Evolutionary conservation across 2,888 invertebrate genomes (phyloP).

Genomic region (Sesia bembeciformis): DNA sequence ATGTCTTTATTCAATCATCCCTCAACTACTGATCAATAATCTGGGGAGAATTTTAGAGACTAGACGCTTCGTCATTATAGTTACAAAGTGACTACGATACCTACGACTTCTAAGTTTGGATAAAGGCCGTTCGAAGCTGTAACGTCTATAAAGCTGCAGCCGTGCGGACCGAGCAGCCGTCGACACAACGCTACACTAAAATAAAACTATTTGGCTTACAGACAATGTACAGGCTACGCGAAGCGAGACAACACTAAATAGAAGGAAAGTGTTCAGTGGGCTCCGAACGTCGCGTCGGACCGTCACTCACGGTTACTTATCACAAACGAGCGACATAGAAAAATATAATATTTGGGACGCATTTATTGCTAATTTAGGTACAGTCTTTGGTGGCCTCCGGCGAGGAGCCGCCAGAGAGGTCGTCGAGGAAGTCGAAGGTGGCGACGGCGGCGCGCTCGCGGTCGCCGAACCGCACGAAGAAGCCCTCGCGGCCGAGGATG

Average conservation of each 20-base stretch:
- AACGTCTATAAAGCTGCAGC: conserved; percentile 56
- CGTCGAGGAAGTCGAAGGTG: conserved; percentile 86
- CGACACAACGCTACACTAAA: conserved; percentile 36
- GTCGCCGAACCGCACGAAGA: conserved; percentile 85
- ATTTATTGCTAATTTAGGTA: conserved; percentile 52
- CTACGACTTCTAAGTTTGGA: conserved; percentile 35
- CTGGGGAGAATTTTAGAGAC: conserved; percentile 34
- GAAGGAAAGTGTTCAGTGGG: conserved; percentile 1
- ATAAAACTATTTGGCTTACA: conserved; percentile 47
- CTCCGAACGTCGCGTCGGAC: conserved; percentile 5
- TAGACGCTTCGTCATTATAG: conserved; percentile 39
- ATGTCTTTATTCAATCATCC: conserved; percentile 16
- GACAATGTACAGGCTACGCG: conserved; percentile 33
- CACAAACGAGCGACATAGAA: conserved; percentile 34
- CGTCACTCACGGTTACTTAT: conserved; percentile 21
- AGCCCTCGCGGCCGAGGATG: conserved; percentile 84
- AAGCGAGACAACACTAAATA: conserved; percentile 27
- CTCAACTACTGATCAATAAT: conserved; percentile 25
- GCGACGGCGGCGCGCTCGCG: conserved; percentile 85
- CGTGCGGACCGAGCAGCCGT: conserved; percentile 39
- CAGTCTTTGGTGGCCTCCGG: conserved; percentile 65
- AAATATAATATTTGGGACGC: conserved; percentile 53
- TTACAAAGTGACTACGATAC: conserved; percentile 40
- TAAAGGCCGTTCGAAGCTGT: conserved; percentile 25
- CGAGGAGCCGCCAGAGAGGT: conserved; percentile 65